Conservation (phyloP, 2,888 invertebrate species). For the Diarsia rubi region DNA sequence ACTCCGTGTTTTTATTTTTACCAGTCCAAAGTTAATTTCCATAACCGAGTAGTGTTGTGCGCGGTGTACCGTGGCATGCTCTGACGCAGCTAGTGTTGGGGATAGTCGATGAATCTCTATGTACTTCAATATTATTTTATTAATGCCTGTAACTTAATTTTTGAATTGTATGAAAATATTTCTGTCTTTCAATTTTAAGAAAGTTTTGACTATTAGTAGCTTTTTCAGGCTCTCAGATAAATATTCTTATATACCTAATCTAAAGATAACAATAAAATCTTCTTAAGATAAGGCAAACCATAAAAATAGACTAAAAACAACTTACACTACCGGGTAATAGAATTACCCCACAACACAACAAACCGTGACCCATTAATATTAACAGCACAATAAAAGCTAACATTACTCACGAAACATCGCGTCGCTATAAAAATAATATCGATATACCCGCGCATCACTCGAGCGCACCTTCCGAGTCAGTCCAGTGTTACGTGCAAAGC, state of each 20-base stretch:
- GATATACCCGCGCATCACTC: slow-evolving; percentile 73
- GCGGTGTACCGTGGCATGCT: slow-evolving; percentile 86
- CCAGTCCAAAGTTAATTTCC: slow-evolving; percentile 85
- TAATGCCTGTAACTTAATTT: not conserved
- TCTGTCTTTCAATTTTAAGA: not conserved
- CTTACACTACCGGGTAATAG: not conserved
- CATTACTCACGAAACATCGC: slow-evolving; percentile 48
- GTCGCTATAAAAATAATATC: slow-evolving; percentile 66
- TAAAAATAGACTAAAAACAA: not conserved
- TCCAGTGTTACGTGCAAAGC: slow-evolving; percentile 85
- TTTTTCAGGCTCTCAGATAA: no score
- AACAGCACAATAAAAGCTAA: slow-evolving; percentile 38
- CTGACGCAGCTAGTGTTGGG: slow-evolving; percentile 78
- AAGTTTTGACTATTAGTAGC: not conserved
- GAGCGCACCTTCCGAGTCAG: slow-evolving; percentile 78
- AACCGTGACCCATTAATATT: slow-evolving; percentile 47
- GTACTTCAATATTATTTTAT: not conserved
- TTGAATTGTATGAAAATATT: not conserved
- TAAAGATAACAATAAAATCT: not conserved
- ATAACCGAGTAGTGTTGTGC: slow-evolving; percentile 85
- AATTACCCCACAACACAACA: slow-evolving; percentile 17
- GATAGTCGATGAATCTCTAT: slow-evolving; percentile 62
- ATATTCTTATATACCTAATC: not conserved
- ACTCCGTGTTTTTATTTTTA: slow-evolving; percentile 87
- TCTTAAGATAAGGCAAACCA: not conserved